A percentile compares a stretch with the other conserved stretches of the same genome.
These are phyloP conservation scores for Tyrannus savana DNA, from an alignment of 2,113 vertebrate genomes.

Conservation along the genomic window DNA sequence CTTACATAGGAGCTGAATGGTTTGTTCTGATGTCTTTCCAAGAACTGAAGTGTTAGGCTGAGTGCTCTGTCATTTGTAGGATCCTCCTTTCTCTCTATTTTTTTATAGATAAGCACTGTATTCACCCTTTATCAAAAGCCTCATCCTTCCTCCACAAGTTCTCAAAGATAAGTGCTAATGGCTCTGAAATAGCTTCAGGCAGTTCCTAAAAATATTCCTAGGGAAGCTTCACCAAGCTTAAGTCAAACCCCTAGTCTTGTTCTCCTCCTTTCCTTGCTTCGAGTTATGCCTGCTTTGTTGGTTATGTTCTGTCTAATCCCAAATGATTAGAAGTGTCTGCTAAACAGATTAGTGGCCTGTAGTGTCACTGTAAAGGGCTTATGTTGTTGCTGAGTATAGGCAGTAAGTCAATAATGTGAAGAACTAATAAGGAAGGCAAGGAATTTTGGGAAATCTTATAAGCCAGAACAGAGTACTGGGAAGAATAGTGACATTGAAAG, in stretches of 20 bases:
- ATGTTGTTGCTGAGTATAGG: neutral
- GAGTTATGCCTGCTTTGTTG: neutral
- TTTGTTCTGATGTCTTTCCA: slow-evolving; percentile 17
- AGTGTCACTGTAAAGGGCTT: neutral
- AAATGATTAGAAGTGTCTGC: neutral
- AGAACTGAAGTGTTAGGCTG: neutral
- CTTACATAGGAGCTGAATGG: neutral
- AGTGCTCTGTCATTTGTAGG: slow-evolving; percentile 11
- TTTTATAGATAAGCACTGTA: neutral
- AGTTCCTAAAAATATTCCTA: neutral
- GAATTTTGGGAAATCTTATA: neutral
- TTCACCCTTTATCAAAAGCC: neutral
- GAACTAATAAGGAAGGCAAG: neutral
- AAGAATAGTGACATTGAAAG: neutral
- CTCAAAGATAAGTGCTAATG: neutral
- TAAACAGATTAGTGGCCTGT: slow-evolving; percentile 4
- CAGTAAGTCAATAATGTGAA: neutral
- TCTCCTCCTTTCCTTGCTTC: neutral
- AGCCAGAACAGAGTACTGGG: neutral
- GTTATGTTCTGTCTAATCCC: neutral
- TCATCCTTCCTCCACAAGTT: neutral
- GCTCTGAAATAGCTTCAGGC: neutral
- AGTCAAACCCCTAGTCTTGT: neutral
- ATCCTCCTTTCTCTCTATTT: neutral
- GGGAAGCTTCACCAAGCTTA: neutral